Conservation (phyloP, 2,113 vertebrate species). For the Nansenia antarctica region DNA sequence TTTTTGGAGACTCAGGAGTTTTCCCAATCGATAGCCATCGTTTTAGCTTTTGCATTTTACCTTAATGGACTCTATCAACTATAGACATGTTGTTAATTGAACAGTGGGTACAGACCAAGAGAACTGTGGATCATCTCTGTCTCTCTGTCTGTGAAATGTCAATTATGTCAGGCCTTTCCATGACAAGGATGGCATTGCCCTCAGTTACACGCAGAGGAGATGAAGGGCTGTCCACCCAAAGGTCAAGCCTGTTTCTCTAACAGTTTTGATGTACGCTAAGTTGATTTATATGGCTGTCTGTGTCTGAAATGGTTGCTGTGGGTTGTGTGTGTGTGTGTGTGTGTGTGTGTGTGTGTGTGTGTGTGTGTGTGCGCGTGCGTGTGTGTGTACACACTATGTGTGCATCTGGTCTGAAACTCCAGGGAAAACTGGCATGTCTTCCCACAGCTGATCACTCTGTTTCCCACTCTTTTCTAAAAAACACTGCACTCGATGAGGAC, state of each 20-base stretch:
- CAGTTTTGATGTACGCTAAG: slow-evolving; percentile 10
- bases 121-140: not conserved
- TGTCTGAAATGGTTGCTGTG: not conserved
- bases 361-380: not conserved
- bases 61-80: no score
- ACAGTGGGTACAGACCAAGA: not conserved
- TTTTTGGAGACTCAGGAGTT: not conserved
- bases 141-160: slow-evolving; percentile 24
- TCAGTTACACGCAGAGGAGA: slow-evolving; percentile 19
- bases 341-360: slow-evolving; percentile 1
- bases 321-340: not conserved
- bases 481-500: no score
- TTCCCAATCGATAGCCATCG: not conserved
- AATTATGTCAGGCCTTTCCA: not conserved
- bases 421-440: no score
- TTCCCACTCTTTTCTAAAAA: no score
- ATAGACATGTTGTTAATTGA: no score
- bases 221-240: slow-evolving; percentile 12
- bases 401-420: no score
- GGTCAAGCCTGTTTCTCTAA: slow-evolving; percentile 7
- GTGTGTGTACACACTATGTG: no score
- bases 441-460: no score
- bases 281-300: not conserved
- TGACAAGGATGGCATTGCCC: slow-evolving; percentile 3
- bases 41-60: no score